phyloP scores from a whole-genome alignment of 2,797 vertebrate genomes.

The Poecilia velifera region DNA sequence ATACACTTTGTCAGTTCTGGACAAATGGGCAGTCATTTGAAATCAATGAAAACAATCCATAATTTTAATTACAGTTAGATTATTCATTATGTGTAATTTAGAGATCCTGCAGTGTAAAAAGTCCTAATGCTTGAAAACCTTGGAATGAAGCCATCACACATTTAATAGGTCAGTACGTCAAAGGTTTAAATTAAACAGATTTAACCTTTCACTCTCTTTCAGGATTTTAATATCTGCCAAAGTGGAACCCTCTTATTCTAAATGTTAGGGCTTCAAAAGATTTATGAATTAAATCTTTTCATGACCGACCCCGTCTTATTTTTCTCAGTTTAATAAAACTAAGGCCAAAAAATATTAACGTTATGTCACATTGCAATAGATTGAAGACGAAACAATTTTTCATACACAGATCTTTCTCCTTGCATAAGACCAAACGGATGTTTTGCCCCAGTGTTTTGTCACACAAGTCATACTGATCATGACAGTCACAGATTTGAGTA shows the following conservation, averaged over 20 bases:
- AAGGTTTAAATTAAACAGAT: neutral
- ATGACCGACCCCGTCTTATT: neutral
- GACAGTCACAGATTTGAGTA: neutral
- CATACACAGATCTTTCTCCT: neutral
- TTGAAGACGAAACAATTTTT: neutral
- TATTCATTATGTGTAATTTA: neutral
- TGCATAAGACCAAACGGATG: neutral
- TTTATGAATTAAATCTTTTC: neutral
- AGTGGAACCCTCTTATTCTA: neutral
- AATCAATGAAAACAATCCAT: constrained; percentile 4
- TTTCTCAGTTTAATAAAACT: neutral
- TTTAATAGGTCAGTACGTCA: neutral
- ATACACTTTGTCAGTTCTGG: neutral
- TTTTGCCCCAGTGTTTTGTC: neutral
- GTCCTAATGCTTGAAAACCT: constrained; percentile 1
- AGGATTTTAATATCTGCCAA: neutral
- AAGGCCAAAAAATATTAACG: neutral
- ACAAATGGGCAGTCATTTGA: constrained; percentile 4
- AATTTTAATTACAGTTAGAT: neutral
- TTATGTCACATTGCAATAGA: neutral
- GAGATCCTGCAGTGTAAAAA: constrained; percentile 1
- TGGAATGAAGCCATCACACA: neutral
- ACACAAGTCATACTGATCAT: neutral
- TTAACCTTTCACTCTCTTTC: neutral
- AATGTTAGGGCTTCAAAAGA: neutral